Evolutionary conservation across 2,797 vertebrate species (phyloP).

Genomic region (Toxotes lorentzi): DNA sequence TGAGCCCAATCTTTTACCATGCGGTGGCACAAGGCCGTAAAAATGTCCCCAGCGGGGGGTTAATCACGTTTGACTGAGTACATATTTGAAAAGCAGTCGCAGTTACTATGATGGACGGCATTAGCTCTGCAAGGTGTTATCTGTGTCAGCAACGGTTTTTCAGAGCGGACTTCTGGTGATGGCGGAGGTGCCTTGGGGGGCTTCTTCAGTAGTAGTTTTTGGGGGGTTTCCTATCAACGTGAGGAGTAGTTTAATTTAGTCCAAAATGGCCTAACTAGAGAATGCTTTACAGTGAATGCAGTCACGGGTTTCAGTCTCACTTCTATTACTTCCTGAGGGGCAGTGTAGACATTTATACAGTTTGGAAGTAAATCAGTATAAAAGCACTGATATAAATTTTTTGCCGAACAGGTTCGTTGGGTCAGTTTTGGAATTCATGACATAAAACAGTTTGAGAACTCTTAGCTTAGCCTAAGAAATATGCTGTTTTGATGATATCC

Average conservation of each 20-base stretch:
- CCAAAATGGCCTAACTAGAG: conserved; percentile 29
- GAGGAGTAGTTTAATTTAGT: conserved; percentile 58
- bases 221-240: conserved; percentile 50
- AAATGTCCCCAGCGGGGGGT: conserved; percentile 58
- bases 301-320: conserved; percentile 11
- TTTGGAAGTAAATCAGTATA: conserved; percentile 30
- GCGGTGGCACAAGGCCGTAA: conserved; percentile 58
- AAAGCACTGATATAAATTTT: background rate
- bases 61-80: conserved; percentile 69
- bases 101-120: conserved; percentile 63
- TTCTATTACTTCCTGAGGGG: conserved; percentile 11
- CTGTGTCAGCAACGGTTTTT: conserved; percentile 23
- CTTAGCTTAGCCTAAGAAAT: conserved; percentile 23
- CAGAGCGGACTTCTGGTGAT: background rate
- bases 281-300: conserved; percentile 8
- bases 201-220: conserved; percentile 26
- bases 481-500: conserved; percentile 48
- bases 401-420: conserved; percentile 31
- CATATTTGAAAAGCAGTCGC: conserved; percentile 66
- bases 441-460: conserved; percentile 11
- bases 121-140: conserved; percentile 41
- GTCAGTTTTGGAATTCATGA: conserved; percentile 19
- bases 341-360: conserved; percentile 15
- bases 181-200: background rate
- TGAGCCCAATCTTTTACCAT: conserved; percentile 65